Percentiles rank a stretch among this genome's conserved stretches.
Conservation (phyloP, 1,140 invertebrate species). For the Hydropsyche tenuis region DNA sequence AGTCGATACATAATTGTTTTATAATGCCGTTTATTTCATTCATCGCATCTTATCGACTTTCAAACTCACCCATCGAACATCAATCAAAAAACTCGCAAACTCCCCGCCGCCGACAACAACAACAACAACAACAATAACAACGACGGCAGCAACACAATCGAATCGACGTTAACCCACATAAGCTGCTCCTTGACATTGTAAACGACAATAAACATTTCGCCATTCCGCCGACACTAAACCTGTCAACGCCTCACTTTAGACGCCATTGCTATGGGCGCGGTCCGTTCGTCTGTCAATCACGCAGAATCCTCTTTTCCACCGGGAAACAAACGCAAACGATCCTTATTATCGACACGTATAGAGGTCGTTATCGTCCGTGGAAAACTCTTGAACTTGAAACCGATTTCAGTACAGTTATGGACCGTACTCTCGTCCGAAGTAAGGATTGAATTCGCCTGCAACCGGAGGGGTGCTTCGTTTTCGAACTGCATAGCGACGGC, state of each 20-base stretch:
- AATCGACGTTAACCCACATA: conserved; percentile 42
- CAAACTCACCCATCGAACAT: not conserved
- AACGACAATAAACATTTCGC: conserved; percentile 32
- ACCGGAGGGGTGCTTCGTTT: not conserved
- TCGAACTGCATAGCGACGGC: conserved; percentile 47
- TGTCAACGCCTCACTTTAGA: conserved; percentile 36
- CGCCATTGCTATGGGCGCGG: conserved; percentile 30
- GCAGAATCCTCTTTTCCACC: too few species aligned
- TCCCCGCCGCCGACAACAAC: not conserved
- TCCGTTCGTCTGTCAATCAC: conserved; percentile 24
- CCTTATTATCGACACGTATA: not conserved
- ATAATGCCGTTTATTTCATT: conserved; percentile 27
- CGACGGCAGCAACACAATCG: conserved; percentile 22
- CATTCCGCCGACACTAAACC: conserved; percentile 41
- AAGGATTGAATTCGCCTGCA: conserved; percentile 22
- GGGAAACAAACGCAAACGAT: not conserved
- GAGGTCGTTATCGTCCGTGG: conserved; percentile 27
- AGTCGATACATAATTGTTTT: too few species aligned
- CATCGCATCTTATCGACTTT: conserved; percentile 25
- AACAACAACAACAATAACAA: not conserved
- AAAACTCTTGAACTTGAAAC: conserved; percentile 47
- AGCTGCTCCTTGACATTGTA: conserved; percentile 39
- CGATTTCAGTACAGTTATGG: not conserved
- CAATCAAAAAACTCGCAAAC: not conserved
- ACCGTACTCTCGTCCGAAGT: not conserved